Evolutionary conservation across 2,113 vertebrate genomes (phyloP).

Genomic region (Piaya cayana): DNA sequence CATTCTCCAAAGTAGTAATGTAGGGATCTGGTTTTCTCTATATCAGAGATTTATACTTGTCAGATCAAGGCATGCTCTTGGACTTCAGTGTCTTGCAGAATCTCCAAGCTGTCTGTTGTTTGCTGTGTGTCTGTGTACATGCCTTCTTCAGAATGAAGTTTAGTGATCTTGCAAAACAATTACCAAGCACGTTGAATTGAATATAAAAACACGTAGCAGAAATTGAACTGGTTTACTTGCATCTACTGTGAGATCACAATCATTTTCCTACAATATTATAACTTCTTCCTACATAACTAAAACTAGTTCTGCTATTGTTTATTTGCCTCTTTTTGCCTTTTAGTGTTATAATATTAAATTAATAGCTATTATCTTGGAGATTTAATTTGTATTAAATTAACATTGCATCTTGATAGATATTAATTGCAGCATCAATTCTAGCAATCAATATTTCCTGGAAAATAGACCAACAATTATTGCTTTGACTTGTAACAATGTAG

Average conservation of each 20-base stretch:
- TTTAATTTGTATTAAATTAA: conserved; percentile 10
- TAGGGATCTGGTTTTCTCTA: background rate
- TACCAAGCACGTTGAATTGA: background rate
- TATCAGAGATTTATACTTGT: background rate
- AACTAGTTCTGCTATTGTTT: background rate
- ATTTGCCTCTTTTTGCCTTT: background rate
- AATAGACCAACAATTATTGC: background rate
- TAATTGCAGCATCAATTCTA: conserved; percentile 6
- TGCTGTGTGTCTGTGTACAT: background rate
- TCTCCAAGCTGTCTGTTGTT: background rate
- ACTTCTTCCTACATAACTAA: background rate
- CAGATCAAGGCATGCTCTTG: background rate
- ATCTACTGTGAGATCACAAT: background rate
- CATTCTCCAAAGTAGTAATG: background rate
- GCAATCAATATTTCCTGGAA: conserved; percentile 19
- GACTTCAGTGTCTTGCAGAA: background rate
- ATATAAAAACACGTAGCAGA: background rate
- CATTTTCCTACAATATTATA: background rate
- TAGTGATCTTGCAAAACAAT: background rate
- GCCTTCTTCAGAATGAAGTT: background rate
- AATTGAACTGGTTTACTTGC: background rate
- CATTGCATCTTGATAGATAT: background rate
- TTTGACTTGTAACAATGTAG: background rate
- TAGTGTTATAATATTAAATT: conserved; percentile 4
- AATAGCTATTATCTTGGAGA: background rate